Conservation (phyloP, 2,113 vertebrate genomes). For the Oplegnathus fasciatus region DNA sequence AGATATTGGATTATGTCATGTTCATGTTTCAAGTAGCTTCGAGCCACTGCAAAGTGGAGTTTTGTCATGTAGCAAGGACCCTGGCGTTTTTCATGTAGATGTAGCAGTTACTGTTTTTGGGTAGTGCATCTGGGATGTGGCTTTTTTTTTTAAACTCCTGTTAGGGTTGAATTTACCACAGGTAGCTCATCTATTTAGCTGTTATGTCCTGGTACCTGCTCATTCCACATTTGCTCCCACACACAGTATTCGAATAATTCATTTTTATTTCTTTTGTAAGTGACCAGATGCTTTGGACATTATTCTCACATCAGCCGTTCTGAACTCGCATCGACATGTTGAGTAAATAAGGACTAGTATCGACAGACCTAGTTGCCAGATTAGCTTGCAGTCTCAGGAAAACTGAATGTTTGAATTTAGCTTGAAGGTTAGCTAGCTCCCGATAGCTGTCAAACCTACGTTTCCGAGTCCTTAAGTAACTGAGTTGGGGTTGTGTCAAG, state of each 20-base stretch:
- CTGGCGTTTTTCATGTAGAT: conserved; percentile 74
- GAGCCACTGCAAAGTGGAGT: conserved; percentile 59
- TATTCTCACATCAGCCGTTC: conserved; percentile 60
- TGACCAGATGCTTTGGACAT: conserved; percentile 22
- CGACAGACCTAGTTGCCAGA: conserved; percentile 23
- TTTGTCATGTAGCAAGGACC: conserved; percentile 75
- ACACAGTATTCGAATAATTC: background rate
- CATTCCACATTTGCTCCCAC: conserved; percentile 22
- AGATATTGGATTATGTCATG: conserved; percentile 56
- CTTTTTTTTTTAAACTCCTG: background rate
- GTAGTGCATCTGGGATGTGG: conserved; percentile 25
- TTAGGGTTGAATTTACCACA: conserved; percentile 10
- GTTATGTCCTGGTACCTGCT: conserved; percentile 32
- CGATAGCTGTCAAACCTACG: background rate
- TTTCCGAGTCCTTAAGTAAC: background rate
- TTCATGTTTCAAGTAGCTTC: conserved; percentile 57
- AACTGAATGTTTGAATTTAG: conserved; percentile 35
- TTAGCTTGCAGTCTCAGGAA: conserved; percentile 69
- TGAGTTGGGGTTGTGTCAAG: background rate
- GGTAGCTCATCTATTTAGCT: conserved; percentile 39
- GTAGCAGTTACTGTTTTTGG: conserved; percentile 70
- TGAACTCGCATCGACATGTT: conserved; percentile 4
- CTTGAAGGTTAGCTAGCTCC: conserved; percentile 17
- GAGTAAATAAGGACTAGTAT: conserved; percentile 14
- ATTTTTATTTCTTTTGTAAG: background rate